Conservation (phyloP, 2,113 vertebrate species). For the Ondatra zibethicus region DNA sequence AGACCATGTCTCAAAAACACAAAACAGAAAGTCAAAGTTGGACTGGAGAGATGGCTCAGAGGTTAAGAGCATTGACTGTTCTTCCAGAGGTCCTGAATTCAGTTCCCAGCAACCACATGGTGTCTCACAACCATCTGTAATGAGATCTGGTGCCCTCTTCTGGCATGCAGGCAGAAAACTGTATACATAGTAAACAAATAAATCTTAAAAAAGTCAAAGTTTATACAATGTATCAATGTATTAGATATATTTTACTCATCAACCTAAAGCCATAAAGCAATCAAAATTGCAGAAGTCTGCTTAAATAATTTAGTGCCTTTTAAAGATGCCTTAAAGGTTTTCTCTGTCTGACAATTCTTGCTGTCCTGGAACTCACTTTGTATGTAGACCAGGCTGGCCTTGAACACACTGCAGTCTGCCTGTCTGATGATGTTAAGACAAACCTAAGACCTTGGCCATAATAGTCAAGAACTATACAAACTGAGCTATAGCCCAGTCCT, state of each 20-base stretch:
- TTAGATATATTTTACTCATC: conserved; percentile 46
- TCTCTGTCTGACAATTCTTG: too few species aligned
- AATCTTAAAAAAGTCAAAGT: neutral
- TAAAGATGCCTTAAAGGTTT: neutral
- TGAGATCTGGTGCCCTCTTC: too few species aligned
- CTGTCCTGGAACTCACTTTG: too few species aligned
- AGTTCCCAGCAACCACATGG: too few species aligned
- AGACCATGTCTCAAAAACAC: neutral
- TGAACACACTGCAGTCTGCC: too few species aligned
- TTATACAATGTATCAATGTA: neutral
- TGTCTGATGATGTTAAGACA: neutral
- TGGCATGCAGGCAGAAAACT: too few species aligned
- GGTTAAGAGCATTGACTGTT: too few species aligned
- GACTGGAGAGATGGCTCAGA: too few species aligned
- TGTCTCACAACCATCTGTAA: too few species aligned
- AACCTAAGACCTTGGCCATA: neutral
- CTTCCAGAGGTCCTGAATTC: too few species aligned
- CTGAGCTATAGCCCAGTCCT: neutral
- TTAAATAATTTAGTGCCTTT: conserved; percentile 53
- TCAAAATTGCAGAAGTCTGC: conserved; percentile 18
- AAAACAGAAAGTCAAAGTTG: neutral
- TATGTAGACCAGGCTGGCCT: too few species aligned
- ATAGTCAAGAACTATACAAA: neutral
- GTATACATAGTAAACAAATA: neutral
- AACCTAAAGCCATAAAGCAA: conserved; percentile 6